Percentiles rank a stretch among this genome's conserved stretches.
Evolutionary conservation across 2,888 invertebrate species (phyloP).

Genomic region (Leptinotarsa peninsularis): DNA sequence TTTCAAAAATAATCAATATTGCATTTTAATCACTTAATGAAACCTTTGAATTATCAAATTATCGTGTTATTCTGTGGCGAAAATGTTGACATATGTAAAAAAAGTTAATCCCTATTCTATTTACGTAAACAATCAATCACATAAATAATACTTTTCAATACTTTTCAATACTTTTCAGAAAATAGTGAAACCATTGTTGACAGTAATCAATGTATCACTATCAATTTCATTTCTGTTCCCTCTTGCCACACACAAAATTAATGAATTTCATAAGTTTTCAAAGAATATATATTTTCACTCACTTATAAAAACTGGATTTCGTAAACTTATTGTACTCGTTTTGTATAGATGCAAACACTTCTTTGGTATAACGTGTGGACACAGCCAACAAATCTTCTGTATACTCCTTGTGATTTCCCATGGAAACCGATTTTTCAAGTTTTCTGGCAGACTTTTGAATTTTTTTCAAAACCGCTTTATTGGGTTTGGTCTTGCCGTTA

Average conservation of each 20-base stretch:
- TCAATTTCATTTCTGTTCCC: too few relatives aligned
- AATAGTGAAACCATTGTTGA: too few relatives aligned
- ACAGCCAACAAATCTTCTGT: constrained; percentile 56
- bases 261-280: not conserved
- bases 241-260: not conserved
- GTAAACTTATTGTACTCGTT: constrained; percentile 51
- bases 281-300: constrained; percentile 42
- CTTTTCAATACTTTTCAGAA: too few relatives aligned
- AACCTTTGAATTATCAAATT: too few relatives aligned
- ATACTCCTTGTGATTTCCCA: constrained; percentile 39
- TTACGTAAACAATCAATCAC: too few relatives aligned
- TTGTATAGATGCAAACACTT: constrained; percentile 50
- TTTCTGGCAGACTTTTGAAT: constrained; percentile 21
- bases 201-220: too few relatives aligned
- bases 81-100: too few relatives aligned
- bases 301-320: constrained; percentile 58
- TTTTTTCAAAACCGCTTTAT: constrained; percentile 12
- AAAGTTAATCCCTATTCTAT: too few relatives aligned
- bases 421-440: not conserved
- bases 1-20: too few relatives aligned
- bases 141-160: too few relatives aligned
- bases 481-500: constrained; percentile 5
- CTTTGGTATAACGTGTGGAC: constrained; percentile 58
- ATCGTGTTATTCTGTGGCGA: too few relatives aligned
- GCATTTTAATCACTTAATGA: too few relatives aligned